Evolutionary conservation across 1,140 invertebrate species (phyloP), one percentile per base, ranked within the genome.

Genomic region (Procambarus clarkii): DNA sequence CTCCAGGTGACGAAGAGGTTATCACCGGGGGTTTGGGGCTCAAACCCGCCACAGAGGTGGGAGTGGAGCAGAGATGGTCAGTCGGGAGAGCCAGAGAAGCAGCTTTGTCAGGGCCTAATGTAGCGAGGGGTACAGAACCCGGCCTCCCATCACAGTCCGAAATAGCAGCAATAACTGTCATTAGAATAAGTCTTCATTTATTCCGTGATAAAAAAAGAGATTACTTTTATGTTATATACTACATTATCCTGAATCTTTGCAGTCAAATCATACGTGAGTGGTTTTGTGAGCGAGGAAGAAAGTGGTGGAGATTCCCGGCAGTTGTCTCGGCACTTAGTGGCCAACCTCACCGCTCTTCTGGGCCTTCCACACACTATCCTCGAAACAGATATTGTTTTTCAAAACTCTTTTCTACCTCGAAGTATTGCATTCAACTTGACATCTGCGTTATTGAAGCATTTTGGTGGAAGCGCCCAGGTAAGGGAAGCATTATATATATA

Each of bases 381-480:
- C 18, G 60, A 81, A 24, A 82, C 86, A 24, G 86, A 88, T 48
- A 45, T 82, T 24, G 64, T 88, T 24, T 88, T 88, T 64, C 78
- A 88, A 34, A 81, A 81, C 71, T 88, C 86, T 0, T 88, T 88
- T 46, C 60, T 88, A 58, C 86, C 86, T 5, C 78, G 77, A 48
- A 88, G 86, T 45, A 44, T 88, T 74, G 58, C 34, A 24, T 82
- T 88, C 11, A 88, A 88, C 46, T 9, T 88, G 21, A 60, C 86
- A 13, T 88, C 86, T 24, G 34, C 44, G 1, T 74, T 80, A 71
- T 13, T 88, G 60, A 81, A 81, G 48, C 64, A 88, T 76, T 46
- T 88, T 81, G 86, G 86, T 45, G 86, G 86, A 71, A 88, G 86
- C 18, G 46, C 69, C 80, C 86, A 88, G 86, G 86, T 88, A 69